A percentile compares a stretch with the other conserved stretches of the same genome.
Conservation (phyloP, 2,113 vertebrate genomes). For the Elachura formosa region DNA sequence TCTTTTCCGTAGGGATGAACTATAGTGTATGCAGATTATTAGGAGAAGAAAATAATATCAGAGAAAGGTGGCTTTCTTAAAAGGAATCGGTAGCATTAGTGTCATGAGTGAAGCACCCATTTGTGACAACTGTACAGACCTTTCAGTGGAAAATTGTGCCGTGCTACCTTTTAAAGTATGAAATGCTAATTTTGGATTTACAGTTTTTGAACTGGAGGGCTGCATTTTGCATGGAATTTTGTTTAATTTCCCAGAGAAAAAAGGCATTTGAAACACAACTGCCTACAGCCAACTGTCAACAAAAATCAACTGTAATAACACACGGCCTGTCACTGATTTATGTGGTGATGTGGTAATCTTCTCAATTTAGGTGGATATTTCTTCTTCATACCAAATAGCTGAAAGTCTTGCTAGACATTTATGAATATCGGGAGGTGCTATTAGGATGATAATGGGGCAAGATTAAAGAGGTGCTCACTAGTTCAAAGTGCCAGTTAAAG, state of each 20-base stretch:
- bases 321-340: slow-evolving; percentile 83
- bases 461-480: slow-evolving; percentile 76
- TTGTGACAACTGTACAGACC: slow-evolving; percentile 88
- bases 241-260: slow-evolving; percentile 85
- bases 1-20: slow-evolving; percentile 61
- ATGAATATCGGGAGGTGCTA: slow-evolving; percentile 80
- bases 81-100: slow-evolving; percentile 84
- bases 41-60: slow-evolving; percentile 70
- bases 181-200: slow-evolving; percentile 95
- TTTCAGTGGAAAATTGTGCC: slow-evolving; percentile 93
- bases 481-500: slow-evolving; percentile 76
- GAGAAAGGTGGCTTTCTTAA: slow-evolving; percentile 78
- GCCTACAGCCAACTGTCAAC: slow-evolving; percentile 86
- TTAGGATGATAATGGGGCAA: slow-evolving; percentile 80
- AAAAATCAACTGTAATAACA: slow-evolving; percentile 84
- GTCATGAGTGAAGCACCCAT: slow-evolving; percentile 90
- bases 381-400: slow-evolving; percentile 76
- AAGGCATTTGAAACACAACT: slow-evolving; percentile 81
- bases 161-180: slow-evolving; percentile 92
- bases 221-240: slow-evolving; percentile 85
- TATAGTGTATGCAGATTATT: slow-evolving; percentile 74
- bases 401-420: slow-evolving; percentile 80
- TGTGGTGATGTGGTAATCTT: slow-evolving; percentile 85
- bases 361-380: slow-evolving; percentile 81
- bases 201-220: slow-evolving; percentile 80